These are phyloP conservation scores for Pogonocherus hispidulus DNA, from an alignment of 2,888 invertebrate species.

Conservation along the genomic window DNA sequence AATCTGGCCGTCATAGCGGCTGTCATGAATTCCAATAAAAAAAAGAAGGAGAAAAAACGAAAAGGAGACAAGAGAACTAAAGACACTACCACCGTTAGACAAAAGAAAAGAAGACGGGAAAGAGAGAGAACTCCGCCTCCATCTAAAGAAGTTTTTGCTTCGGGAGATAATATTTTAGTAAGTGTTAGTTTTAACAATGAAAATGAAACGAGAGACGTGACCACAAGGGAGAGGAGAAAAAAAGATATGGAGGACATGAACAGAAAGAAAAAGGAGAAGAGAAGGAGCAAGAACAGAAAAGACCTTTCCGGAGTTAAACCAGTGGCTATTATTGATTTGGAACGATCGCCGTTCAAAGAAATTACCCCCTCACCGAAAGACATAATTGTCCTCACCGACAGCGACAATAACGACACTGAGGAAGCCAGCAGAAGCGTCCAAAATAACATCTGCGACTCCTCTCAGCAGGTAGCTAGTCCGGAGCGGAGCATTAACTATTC, in stretches of 20 bases:
- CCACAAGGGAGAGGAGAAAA: conserved; percentile 65
- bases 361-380: conserved; percentile 85
- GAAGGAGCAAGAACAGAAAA: conserved; percentile 63
- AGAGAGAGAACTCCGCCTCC: conserved; percentile 73
- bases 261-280: conserved; percentile 63
- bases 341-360: conserved; percentile 87
- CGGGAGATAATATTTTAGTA: conserved; percentile 92
- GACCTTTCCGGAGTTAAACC: conserved; percentile 74
- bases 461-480: conserved; percentile 62
- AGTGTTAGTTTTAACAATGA: conserved; percentile 91
- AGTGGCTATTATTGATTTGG: conserved; percentile 88
- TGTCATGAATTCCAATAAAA: conserved; percentile 69
- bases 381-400: conserved; percentile 87
- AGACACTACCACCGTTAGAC: conserved; percentile 52
- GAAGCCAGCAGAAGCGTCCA: conserved; percentile 43
- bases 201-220: conserved; percentile 65
- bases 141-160: conserved; percentile 92
- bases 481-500: conserved; percentile 63
- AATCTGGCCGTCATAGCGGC: conserved; percentile 74
- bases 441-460: conserved; percentile 58
- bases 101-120: conserved; percentile 65
- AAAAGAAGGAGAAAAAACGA: conserved; percentile 67
- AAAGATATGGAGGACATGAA: conserved; percentile 64
- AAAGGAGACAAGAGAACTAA: conserved; percentile 53
- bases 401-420: conserved; percentile 76